Percentiles rank a stretch among this genome's conserved stretches.
Evolutionary conservation across 2,888 invertebrate species (phyloP).

Genomic region (Acleris holmiana): DNA sequence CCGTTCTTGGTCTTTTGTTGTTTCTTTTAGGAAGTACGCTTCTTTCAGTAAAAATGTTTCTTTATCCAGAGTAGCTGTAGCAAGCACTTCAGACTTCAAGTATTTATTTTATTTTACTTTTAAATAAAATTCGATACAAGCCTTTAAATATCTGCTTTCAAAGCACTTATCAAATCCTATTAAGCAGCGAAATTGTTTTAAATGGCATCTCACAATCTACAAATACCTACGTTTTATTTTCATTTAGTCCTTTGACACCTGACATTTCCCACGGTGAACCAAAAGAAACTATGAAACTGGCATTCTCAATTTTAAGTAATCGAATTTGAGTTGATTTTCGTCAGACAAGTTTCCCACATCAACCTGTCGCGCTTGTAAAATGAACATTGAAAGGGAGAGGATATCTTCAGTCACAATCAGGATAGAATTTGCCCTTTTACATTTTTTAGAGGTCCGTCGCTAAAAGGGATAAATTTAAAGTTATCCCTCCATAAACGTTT

Average conservation of each 20-base stretch:
- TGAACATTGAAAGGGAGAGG: slow-evolving; percentile 54
- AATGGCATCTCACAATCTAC: background rate
- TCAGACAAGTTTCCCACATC: background rate
- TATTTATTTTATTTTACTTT: no score
- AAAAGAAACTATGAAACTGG: background rate
- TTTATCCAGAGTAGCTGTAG: no score
- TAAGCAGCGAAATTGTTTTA: background rate
- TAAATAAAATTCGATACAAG: no score
- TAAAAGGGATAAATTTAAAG: background rate
- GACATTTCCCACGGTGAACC: slow-evolving; percentile 17
- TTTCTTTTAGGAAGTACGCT: no score
- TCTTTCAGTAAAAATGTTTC: no score
- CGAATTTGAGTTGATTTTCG: slow-evolving; percentile 6
- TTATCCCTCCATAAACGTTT: background rate
- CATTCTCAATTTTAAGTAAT: background rate
- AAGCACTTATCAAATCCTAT: no score
- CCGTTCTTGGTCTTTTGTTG: no score
- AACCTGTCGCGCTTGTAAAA: slow-evolving; percentile 38
- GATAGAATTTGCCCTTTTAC: slow-evolving; percentile 5
- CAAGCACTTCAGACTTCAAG: no score
- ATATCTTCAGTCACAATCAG: slow-evolving; percentile 40
- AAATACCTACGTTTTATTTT: slow-evolving; percentile 20
- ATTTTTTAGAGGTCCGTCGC: slow-evolving; percentile 7
- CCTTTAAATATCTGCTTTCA: no score
- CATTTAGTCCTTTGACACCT: slow-evolving; percentile 36